These are phyloP conservation scores for Heterohyrax brucei DNA, from an alignment of 2,797 vertebrate species.

Conservation along the genomic window DNA sequence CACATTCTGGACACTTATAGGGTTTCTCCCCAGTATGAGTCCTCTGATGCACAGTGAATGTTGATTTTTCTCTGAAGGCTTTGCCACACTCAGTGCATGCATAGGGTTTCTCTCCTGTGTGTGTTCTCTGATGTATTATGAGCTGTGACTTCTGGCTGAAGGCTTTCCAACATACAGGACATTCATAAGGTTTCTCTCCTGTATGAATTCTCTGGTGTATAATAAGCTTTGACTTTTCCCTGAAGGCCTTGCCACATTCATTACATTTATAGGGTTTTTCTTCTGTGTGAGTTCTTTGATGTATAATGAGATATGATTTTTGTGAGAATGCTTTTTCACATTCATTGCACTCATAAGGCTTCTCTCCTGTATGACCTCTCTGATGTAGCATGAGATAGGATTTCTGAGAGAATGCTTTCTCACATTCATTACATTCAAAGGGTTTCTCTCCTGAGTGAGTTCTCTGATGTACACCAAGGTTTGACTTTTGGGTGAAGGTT, in stretches of 20 bases:
- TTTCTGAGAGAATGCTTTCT: conserved; percentile 86
- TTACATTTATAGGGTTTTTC: conserved; percentile 89
- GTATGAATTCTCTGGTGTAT: conserved; percentile 91
- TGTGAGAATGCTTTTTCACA: conserved; percentile 88
- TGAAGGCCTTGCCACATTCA: conserved; percentile 91
- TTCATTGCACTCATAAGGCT: conserved; percentile 86
- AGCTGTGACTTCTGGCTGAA: conserved; percentile 86
- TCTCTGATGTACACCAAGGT: conserved; percentile 85
- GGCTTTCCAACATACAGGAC: conserved; percentile 86
- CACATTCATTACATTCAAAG: conserved; percentile 86
- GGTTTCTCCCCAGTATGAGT: conserved; percentile 86
- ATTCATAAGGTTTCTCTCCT: conserved; percentile 88
- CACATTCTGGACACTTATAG: conserved; percentile 86
- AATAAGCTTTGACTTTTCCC: conserved; percentile 90
- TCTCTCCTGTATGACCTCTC: conserved; percentile 86
- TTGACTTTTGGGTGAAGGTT: conserved; percentile 86
- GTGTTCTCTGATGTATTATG: conserved; percentile 86
- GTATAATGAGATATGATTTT: conserved; percentile 86
- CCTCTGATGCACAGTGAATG: conserved; percentile 83
- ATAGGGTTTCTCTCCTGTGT: conserved; percentile 86
- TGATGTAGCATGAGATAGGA: conserved; percentile 86
- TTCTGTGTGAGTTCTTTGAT: conserved; percentile 88
- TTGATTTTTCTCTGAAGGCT: conserved; percentile 84
- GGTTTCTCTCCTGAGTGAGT: conserved; percentile 87
- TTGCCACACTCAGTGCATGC: conserved; percentile 84